These are phyloP conservation scores for Dicerorhinus sumatrensis DNA, from an alignment of 2,113 vertebrate species.

Conservation along the genomic window DNA sequence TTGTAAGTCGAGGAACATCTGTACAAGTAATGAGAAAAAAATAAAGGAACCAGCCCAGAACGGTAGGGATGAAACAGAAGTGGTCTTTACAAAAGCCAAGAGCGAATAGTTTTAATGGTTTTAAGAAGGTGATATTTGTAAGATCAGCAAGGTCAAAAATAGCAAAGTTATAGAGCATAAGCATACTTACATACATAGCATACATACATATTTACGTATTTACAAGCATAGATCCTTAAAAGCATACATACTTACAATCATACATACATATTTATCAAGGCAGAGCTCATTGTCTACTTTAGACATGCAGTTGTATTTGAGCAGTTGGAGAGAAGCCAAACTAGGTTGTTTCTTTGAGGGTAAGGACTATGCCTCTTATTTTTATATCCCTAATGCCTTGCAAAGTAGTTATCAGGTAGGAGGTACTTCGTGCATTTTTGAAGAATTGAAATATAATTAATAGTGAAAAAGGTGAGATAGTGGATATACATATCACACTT, in stretches of 20 bases:
- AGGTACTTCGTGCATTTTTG: background rate
- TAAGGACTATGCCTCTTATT: background rate
- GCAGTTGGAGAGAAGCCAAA: background rate
- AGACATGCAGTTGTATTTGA: background rate
- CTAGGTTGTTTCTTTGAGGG: background rate
- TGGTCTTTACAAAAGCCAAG: background rate
- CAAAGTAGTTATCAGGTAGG: background rate
- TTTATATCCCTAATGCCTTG: background rate
- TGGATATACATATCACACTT: background rate
- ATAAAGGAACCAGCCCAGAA: background rate
- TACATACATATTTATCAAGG: background rate
- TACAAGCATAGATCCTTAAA: no score
- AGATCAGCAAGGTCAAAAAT: background rate
- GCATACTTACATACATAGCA: no score
- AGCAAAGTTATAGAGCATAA: background rate
- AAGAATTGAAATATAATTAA: conserved; percentile 5
- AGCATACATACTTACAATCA: no score
- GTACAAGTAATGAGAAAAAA: background rate
- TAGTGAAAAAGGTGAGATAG: background rate
- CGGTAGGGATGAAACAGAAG: background rate
- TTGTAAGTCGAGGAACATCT: no score
- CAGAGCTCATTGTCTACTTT: background rate
- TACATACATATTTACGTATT: no score
- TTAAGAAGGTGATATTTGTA: background rate
- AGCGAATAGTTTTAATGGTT: background rate